Evolutionary conservation across 2,888 invertebrate species (phyloP).

Genomic region (Pollenia angustigena): DNA sequence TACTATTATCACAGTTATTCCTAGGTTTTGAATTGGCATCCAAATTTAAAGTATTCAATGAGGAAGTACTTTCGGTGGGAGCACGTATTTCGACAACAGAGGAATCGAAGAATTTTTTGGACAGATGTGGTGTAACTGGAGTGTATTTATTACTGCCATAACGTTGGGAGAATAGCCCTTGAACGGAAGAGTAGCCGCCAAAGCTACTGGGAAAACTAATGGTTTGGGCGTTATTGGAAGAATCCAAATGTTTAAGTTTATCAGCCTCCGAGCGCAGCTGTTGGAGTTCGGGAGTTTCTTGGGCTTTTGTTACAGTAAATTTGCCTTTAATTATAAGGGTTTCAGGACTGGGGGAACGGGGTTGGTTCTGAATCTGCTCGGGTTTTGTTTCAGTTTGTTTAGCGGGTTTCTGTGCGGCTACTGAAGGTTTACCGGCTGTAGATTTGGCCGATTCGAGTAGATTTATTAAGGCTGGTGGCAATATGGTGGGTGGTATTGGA

Average conservation of each 20-base stretch:
- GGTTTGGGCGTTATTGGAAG: conserved; percentile 86
- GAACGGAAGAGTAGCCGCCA: conserved; percentile 86
- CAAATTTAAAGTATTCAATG: conserved; percentile 77
- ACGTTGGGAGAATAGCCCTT: conserved; percentile 86
- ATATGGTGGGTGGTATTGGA: conserved; percentile 80
- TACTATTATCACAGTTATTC: conserved; percentile 80
- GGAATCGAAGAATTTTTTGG: conserved; percentile 92
- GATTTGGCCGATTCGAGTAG: conserved; percentile 78
- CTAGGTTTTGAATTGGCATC: conserved; percentile 72
- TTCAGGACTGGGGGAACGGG: conserved; percentile 40
- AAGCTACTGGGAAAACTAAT: conserved; percentile 89
- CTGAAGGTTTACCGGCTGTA: conserved; percentile 23
- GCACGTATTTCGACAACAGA: conserved; percentile 91
- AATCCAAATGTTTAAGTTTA: conserved; percentile 78
- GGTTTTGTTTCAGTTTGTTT: not conserved
- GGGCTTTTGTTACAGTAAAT: conserved; percentile 85
- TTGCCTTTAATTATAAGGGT: conserved; percentile 84
- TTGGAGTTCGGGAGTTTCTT: conserved; percentile 78
- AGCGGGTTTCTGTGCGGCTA: not conserved
- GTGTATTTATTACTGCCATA: conserved; percentile 80
- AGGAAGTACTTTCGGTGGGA: conserved; percentile 83
- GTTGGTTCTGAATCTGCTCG: not conserved
- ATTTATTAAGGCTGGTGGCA: conserved; percentile 79
- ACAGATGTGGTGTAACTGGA: conserved; percentile 87
- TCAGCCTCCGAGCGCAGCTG: conserved; percentile 80